Evolutionary conservation across 2,797 vertebrate species (phyloP).

Genomic region (Pipistrellus pipistrellus): DNA sequence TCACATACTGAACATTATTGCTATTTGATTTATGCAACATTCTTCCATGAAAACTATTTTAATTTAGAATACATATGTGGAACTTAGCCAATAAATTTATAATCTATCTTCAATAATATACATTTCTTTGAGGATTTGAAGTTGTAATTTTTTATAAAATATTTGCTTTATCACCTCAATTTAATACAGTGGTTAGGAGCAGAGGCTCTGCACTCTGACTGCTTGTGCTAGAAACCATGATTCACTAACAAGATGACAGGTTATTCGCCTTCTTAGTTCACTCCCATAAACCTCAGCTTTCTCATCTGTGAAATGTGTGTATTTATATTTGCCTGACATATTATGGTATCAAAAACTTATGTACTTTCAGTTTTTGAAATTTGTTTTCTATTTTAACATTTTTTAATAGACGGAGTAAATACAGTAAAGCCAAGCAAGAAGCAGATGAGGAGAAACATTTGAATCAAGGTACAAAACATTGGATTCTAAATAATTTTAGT

Average conservation of each 20-base stretch:
- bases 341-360: conserved; percentile 51
- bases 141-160: not conserved
- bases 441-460: conserved; percentile 98
- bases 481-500: conserved; percentile 14
- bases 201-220: conserved; percentile 34
- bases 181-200: not conserved
- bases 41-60: not conserved
- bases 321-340: not conserved
- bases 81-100: not conserved
- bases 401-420: conserved; percentile 95
- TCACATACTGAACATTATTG: not conserved
- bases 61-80: not conserved
- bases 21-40: conserved; percentile 13
- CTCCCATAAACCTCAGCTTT: not conserved
- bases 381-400: not conserved
- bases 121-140: not conserved
- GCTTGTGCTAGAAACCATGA: not conserved
- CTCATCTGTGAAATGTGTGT: not conserved
- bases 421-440: conserved; percentile 99
- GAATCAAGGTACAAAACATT: conserved; percentile 93
- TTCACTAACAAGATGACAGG: not conserved
- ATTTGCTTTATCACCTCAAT: not conserved
- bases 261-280: not conserved
- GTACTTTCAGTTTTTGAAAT: conserved; percentile 58
- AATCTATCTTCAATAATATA: not conserved